Percentiles rank a stretch among this genome's conserved stretches.
Evolutionary conservation across 2,888 invertebrate species (phyloP).

Genomic region (Uropetala carovei): DNA sequence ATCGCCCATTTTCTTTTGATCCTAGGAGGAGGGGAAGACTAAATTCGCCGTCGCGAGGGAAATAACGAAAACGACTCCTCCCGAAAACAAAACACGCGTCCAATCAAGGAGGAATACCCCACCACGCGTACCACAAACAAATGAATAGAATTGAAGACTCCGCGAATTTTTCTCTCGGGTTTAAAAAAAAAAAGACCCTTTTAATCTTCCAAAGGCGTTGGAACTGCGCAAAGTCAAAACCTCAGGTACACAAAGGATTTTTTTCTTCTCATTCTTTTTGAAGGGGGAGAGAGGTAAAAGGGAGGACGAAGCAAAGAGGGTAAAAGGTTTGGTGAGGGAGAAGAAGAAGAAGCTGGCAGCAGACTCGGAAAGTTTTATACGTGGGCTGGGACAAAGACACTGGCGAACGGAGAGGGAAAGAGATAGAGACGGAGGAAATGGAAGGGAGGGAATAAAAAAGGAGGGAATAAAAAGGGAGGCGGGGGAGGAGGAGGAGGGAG

Average conservation of each 20-base stretch:
- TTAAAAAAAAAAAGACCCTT: background rate
- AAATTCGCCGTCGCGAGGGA: background rate
- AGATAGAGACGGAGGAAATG: slow-evolving; percentile 25
- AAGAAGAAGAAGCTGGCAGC: background rate
- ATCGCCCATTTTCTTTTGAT: background rate
- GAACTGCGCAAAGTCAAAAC: background rate
- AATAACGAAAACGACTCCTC: background rate
- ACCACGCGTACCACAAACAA: too few species aligned
- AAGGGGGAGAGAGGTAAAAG: background rate
- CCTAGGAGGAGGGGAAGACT: background rate
- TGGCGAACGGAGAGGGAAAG: background rate
- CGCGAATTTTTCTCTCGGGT: too few species aligned
- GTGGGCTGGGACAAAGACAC: background rate
- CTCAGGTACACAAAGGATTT: background rate
- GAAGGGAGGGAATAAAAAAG: background rate
- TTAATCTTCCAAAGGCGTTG: background rate
- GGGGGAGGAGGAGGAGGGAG: background rate
- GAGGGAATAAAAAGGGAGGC: too few species aligned
- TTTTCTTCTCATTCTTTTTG: background rate
- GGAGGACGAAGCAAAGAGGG: background rate
- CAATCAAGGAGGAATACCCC: background rate
- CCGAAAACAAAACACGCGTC: background rate
- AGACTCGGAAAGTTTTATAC: slow-evolving; percentile 34
- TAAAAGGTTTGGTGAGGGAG: background rate
- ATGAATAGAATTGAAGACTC: too few species aligned